A percentile compares a stretch with the other conserved stretches of the same genome.
Evolutionary conservation across 2,797 vertebrate species (phyloP).

Genomic region (Argyrosomus regius): DNA sequence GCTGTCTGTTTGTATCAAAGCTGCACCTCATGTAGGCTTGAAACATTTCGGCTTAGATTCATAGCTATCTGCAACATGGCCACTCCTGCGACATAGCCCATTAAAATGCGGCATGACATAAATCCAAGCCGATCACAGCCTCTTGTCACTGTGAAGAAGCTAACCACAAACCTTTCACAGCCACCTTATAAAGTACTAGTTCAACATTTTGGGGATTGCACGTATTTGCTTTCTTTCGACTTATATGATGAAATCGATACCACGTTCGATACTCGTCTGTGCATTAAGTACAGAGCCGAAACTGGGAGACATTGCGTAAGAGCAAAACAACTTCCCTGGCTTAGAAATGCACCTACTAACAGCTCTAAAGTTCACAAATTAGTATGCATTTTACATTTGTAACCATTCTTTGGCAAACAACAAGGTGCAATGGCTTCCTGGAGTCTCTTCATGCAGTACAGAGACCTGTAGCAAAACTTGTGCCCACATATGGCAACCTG

Average conservation of each 20-base stretch:
- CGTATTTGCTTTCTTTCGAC: background rate
- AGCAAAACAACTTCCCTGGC: background rate
- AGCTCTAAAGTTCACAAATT: background rate
- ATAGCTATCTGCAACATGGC: background rate
- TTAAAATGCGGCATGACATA: background rate
- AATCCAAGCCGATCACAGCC: conserved; percentile 17
- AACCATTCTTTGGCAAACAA: too few species aligned
- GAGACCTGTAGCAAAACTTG: background rate
- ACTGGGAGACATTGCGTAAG: background rate
- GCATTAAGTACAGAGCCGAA: background rate
- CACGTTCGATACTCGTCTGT: background rate
- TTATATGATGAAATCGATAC: background rate
- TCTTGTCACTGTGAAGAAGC: background rate
- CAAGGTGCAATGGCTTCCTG: background rate
- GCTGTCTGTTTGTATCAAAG: conserved; percentile 2
- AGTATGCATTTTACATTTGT: too few species aligned
- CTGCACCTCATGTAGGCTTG: background rate
- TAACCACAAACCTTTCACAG: background rate
- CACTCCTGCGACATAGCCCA: background rate
- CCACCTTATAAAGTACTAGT: background rate
- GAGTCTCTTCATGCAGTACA: background rate
- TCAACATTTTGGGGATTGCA: conserved; percentile 7
- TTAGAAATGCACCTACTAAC: background rate
- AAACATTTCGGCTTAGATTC: background rate
- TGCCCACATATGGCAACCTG: background rate